Conservation (phyloP, 2,888 invertebrate genomes). For the Seira ritae region DNA sequence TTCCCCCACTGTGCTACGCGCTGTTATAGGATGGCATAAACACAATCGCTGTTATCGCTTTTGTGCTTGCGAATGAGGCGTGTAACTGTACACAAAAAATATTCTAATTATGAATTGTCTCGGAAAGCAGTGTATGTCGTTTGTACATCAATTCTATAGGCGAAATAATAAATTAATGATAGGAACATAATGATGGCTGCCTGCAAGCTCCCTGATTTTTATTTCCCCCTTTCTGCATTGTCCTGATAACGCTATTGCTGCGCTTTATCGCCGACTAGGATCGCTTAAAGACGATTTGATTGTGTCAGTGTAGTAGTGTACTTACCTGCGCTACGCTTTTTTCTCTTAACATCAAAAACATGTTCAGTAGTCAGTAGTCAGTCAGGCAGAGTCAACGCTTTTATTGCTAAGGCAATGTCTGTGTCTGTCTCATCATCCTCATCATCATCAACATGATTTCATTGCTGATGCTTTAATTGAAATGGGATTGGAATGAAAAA, state of each 20-base stretch:
- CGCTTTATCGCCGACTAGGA: not conserved
- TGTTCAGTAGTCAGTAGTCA: too few species aligned
- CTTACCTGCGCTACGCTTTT: not conserved
- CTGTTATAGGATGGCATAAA: not conserved
- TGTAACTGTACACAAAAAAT: constrained; percentile 3
- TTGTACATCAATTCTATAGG: too few species aligned
- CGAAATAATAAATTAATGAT: not conserved
- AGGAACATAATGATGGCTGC: not conserved
- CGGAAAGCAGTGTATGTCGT: not conserved
- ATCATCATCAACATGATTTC: not conserved
- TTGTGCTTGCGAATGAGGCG: not conserved
- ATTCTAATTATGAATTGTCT: constrained; percentile 5
- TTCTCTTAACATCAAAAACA: not conserved
- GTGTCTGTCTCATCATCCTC: too few species aligned
- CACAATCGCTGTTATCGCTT: not conserved
- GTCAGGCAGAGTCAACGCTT: too few species aligned
- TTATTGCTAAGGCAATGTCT: too few species aligned
- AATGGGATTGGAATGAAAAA: not conserved
- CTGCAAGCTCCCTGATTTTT: not conserved
- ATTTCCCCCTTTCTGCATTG: not conserved
- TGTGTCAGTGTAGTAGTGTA: not conserved
- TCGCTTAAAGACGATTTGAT: not conserved
- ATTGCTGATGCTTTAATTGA: constrained; percentile 7
- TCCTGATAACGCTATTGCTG: not conserved
- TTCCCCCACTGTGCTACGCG: not conserved